A percentile compares a stretch with the other conserved stretches of the same genome.
phyloP scores from a whole-genome alignment of 2,888 invertebrate species.

The Idaea biselata region DNA sequence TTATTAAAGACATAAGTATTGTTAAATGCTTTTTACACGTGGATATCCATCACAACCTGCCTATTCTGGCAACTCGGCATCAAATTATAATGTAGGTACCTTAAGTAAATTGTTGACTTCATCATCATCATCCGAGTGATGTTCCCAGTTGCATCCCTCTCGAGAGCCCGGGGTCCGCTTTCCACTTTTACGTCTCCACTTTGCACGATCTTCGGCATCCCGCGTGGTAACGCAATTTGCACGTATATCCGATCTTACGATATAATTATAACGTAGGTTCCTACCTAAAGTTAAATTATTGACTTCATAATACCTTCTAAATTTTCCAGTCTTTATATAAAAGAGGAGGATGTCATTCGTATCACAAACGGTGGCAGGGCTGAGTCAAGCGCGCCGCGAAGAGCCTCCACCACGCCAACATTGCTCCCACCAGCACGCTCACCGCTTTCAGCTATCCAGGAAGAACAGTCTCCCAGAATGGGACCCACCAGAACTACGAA shows the following conservation, averaged over 20 bases:
- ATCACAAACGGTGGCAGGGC: slow-evolving; percentile 78
- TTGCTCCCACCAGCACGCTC: slow-evolving; percentile 73
- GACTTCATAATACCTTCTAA: not conserved
- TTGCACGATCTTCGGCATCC: no score
- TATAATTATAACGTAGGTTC: not conserved
- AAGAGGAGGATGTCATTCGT: slow-evolving; percentile 79
- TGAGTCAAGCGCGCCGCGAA: slow-evolving; percentile 70
- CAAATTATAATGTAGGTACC: not conserved
- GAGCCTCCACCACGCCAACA: slow-evolving; percentile 69
- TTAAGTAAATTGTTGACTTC: no score
- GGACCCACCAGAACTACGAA: slow-evolving; percentile 70
- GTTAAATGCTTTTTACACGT: not conserved
- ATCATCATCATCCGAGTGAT: no score
- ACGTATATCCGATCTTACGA: no score
- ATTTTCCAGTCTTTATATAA: slow-evolving; percentile 44
- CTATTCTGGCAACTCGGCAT: not conserved
- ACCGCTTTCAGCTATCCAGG: slow-evolving; percentile 64
- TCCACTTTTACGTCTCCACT: no score
- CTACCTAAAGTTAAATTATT: not conserved
- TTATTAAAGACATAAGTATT: not conserved
- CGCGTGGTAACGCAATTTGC: no score
- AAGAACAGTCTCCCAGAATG: slow-evolving; percentile 77
- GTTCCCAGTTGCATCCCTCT: no score
- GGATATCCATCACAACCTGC: not conserved
- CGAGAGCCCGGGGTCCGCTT: no score